Percentiles rank a stretch among this genome's conserved stretches.
Evolutionary conservation across 2,113 vertebrate species (phyloP).

Genomic region (Alligator mississippiensis): DNA sequence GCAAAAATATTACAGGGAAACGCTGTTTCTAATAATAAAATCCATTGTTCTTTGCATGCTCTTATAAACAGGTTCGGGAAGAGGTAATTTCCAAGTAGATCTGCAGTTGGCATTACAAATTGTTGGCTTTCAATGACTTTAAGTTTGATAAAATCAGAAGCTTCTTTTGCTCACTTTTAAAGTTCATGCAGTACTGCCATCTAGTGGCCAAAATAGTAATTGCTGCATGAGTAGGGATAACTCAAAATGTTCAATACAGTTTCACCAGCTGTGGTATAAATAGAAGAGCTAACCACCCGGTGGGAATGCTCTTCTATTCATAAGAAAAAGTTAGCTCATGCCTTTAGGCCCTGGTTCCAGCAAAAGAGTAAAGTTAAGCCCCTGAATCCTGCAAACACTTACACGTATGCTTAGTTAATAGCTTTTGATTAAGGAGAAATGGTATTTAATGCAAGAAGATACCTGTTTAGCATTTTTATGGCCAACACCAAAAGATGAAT

Average conservation of each 20-base stretch:
- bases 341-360: not conserved
- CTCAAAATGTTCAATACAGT: not conserved
- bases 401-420: not conserved
- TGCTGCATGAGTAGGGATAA: not conserved
- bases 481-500: not conserved
- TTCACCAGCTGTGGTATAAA: not conserved
- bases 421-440: not conserved
- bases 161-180: not conserved
- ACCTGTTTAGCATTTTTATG: not conserved
- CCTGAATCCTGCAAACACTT: not conserved
- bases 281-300: not conserved
- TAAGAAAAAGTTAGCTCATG: not conserved
- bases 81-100: not conserved
- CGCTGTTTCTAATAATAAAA: not conserved
- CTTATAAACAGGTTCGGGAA: not conserved
- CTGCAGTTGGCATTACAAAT: not conserved
- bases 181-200: conserved; percentile 70
- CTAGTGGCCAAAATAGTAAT: conserved; percentile 51
- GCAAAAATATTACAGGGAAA: not conserved
- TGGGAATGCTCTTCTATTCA: not conserved
- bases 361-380: not conserved
- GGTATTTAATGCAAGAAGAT: not conserved
- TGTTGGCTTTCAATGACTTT: not conserved
- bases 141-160: rapidly evolving
- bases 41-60: not conserved